Evolutionary conservation across 2,888 invertebrate genomes (phyloP).

Genomic region (Eupithecia insigniata): DNA sequence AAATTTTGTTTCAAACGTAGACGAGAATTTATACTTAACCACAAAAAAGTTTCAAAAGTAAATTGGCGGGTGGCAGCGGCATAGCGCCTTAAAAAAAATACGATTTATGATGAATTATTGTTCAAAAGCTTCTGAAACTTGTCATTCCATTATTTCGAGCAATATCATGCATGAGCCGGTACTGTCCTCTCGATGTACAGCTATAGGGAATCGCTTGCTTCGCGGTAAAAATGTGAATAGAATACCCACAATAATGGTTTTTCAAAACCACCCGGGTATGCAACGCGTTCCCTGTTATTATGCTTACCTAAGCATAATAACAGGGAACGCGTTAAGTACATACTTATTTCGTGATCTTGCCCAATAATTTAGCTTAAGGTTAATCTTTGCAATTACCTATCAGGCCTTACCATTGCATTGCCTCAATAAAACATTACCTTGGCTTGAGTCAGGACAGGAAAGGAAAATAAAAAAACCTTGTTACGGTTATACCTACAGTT

Average conservation of each 20-base stretch:
- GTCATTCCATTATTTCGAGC: neutral
- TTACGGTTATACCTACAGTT: constrained; percentile 3
- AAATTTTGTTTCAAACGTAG: too few species aligned
- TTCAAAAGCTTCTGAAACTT: neutral
- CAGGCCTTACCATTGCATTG: neutral
- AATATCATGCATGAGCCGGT: neutral
- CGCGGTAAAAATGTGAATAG: too few species aligned
- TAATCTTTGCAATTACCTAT: neutral
- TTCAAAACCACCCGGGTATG: neutral
- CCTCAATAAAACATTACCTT: constrained; percentile 38
- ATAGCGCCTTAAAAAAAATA: neutral
- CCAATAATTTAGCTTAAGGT: neutral
- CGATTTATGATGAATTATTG: neutral
- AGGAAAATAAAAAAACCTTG: constrained; percentile 13
- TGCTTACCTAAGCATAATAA: too few species aligned
- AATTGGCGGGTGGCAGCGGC: too few species aligned
- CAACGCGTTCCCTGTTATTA: neutral
- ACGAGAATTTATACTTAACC: too few species aligned
- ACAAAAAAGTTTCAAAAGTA: too few species aligned
- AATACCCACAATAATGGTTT: neutral
- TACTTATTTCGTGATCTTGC: neutral
- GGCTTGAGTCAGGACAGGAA: constrained; percentile 25
- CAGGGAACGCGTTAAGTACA: too few species aligned
- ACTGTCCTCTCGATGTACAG: too few species aligned
- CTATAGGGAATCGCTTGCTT: too few species aligned